Evolutionary conservation across 2,888 invertebrate genomes (phyloP).

Genomic region (Cosmopolites sordidus): DNA sequence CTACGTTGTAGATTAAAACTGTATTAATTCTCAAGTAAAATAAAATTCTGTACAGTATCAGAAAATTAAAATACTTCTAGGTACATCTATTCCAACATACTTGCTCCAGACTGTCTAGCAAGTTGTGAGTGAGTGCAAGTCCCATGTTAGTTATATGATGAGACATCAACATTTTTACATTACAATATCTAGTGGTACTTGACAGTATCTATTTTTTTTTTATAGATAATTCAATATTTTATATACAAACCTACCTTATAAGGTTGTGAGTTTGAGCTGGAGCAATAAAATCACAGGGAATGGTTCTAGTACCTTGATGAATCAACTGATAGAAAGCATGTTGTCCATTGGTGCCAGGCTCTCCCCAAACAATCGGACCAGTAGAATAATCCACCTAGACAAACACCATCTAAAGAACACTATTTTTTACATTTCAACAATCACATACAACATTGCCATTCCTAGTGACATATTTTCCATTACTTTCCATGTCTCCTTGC

Average conservation of each 20-base stretch:
- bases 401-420: not conserved
- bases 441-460: constrained; percentile 56
- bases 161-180: no score
- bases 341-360: constrained; percentile 99
- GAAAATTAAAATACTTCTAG: no score
- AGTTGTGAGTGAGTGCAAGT: no score
- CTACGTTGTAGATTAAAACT: no score
- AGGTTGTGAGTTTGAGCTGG: constrained; percentile 91
- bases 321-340: constrained; percentile 99
- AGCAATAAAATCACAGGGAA: constrained; percentile 96
- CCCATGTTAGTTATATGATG: no score
- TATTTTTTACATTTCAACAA: not conserved
- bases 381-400: constrained; percentile 55
- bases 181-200: no score
- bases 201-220: no score
- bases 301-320: constrained; percentile 83
- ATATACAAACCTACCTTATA: constrained; percentile 42
- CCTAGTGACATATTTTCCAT: constrained; percentile 89
- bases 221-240: not conserved
- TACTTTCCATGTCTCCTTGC: constrained; percentile 99
- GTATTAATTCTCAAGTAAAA: no score
- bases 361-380: constrained; percentile 92
- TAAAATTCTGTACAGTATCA: no score
- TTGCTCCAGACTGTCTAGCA: no score
- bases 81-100: no score